These are phyloP conservation scores for Autographa pulchrina DNA, from an alignment of 2,888 invertebrate genomes.

Conservation along the genomic window DNA sequence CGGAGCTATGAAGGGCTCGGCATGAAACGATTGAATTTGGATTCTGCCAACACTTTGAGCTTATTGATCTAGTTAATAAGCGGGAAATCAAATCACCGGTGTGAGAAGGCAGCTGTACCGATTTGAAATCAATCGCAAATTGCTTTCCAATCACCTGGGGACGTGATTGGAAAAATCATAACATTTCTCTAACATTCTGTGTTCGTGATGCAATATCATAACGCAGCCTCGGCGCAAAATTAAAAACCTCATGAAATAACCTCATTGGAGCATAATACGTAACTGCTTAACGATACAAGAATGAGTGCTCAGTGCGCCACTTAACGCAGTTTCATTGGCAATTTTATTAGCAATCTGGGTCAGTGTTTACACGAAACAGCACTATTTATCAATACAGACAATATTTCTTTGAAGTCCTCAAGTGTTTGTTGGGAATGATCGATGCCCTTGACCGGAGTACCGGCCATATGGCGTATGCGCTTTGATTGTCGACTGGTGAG, in stretches of 20 bases:
- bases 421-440: conserved; percentile 61
- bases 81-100: conserved; percentile 72
- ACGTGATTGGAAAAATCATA: conserved; percentile 59
- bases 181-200: conserved; percentile 34
- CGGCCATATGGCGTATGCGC: conserved; percentile 75
- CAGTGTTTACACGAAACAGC: conserved; percentile 60
- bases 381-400: conserved; percentile 64
- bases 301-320: conserved; percentile 39
- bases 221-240: conserved; percentile 20
- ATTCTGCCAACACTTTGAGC: conserved; percentile 52
- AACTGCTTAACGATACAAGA: conserved; percentile 46
- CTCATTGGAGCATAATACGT: conserved; percentile 36
- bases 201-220: conserved; percentile 26
- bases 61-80: conserved; percentile 69
- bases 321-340: conserved; percentile 60
- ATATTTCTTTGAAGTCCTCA: conserved; percentile 71
- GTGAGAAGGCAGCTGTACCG: conserved; percentile 70
- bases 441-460: conserved; percentile 77
- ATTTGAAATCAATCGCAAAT: conserved; percentile 70
- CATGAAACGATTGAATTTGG: conserved; percentile 65
- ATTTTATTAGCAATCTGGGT: conserved; percentile 66
- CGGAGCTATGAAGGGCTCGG: conserved; percentile 48
- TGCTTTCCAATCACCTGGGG: conserved; percentile 69
- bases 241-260: conserved; percentile 28
- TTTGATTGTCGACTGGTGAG: conserved; percentile 70